A percentile compares a stretch with the other conserved stretches of the same genome.
These are phyloP conservation scores for Megalops cyprinoides DNA, from an alignment of 2,797 vertebrate species.

Conservation along the genomic window DNA sequence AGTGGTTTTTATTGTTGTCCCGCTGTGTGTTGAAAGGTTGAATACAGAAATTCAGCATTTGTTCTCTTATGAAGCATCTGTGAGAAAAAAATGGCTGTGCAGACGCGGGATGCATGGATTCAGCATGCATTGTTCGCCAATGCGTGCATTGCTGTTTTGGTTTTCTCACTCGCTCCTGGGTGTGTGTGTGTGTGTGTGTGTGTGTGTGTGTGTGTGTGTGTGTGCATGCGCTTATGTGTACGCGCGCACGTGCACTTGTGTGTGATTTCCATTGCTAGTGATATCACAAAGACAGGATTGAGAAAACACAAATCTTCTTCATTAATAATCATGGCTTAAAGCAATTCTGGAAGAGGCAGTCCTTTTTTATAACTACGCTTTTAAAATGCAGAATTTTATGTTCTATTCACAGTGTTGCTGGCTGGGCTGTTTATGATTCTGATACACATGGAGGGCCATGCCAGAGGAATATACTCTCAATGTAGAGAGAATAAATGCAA, in stretches of 20 bases:
- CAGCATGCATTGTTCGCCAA: slow-evolving; percentile 2
- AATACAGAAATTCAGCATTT: slow-evolving; percentile 4
- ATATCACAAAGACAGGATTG: background rate
- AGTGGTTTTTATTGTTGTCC: slow-evolving; percentile 21
- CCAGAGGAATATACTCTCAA: background rate
- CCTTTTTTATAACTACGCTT: background rate
- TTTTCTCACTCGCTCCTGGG: background rate
- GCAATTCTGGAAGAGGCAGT: background rate
- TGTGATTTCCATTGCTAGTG: background rate
- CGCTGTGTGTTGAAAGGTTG: slow-evolving; percentile 14
- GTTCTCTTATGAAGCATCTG: slow-evolving; percentile 7
- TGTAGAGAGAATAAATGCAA: background rate
- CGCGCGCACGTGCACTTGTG: background rate
- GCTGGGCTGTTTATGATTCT: background rate
- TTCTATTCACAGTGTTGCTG: background rate
- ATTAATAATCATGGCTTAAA: background rate
- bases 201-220: background rate
- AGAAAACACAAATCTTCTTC: background rate
- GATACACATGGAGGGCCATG: too few relatives aligned
- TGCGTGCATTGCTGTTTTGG: slow-evolving; percentile 7
- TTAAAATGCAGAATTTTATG: background rate
- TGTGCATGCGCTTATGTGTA: background rate
- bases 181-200: background rate
- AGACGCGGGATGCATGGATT: background rate
- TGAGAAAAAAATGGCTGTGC: slow-evolving; percentile 9